Evolutionary conservation across 92 coral and sea anemone species (phyloP).

Genomic region (Virgularia gustaviana): DNA sequence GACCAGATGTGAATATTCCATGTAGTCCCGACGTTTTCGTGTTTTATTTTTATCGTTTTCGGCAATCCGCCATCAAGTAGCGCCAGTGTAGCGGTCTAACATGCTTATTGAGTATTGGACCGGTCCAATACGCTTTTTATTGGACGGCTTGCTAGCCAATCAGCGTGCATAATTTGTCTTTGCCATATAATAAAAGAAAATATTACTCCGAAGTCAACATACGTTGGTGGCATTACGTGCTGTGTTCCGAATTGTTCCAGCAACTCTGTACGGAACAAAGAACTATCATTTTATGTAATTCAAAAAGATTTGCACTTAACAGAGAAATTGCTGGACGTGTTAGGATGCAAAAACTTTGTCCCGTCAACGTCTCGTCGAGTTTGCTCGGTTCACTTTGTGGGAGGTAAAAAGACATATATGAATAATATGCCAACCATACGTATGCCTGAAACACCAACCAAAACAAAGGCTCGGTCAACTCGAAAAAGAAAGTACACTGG

Average conservation of each 20-base stretch:
- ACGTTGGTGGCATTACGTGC: constrained; percentile 11
- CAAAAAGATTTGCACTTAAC: background rate
- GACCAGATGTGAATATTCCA: no score
- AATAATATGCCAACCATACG: constrained; percentile 2
- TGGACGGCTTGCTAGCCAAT: no score
- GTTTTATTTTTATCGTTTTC: no score
- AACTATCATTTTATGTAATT: constrained; percentile 2
- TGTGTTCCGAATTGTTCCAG: constrained; percentile 8
- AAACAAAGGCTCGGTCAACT: background rate
- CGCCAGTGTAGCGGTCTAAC: no score
- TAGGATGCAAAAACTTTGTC: background rate
- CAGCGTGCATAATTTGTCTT: no score
- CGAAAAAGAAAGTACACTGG: background rate
- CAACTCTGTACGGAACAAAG: constrained; percentile 1
- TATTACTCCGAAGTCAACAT: background rate
- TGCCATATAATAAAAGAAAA: no score
- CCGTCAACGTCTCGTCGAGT: constrained; percentile 4
- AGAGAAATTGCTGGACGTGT: background rate
- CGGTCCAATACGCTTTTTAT: no score
- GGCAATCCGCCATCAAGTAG: no score
- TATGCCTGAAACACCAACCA: background rate
- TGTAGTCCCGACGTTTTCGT: no score
- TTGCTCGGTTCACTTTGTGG: constrained; percentile 1
- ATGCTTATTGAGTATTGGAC: no score
- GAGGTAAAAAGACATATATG: background rate